Base-by-base conservation (phyloP, 2,113 vertebrate species). In the Sebastes fasciatus region DNA sequence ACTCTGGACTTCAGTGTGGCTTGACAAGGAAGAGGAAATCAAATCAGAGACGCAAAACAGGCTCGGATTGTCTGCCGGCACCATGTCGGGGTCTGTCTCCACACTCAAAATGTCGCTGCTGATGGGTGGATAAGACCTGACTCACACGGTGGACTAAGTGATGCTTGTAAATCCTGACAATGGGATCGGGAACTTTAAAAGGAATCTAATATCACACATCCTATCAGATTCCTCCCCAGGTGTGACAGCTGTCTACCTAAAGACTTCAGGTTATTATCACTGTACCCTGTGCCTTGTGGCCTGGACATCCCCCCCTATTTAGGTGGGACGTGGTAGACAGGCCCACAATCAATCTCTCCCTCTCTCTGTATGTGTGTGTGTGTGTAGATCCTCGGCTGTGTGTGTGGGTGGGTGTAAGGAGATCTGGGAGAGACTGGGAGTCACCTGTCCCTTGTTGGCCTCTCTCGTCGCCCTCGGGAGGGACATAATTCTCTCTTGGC, bases 381-480 rank as follows among this genome's bases (percentile, higher is more conserved):
- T 74, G 70, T 83, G 79, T 67, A 82, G 34, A 34, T 34, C 34
- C 34, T 34, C 34, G 34, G 34, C 34, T 88, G 64, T 62, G 67
- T 81, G 78, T 62, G 70, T 87, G 67, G 77, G 86, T 73, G 84
- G 63, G 82, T 86, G 91, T 93, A 94, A 96, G 94, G 74, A 88
- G 89, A 93, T 92, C 88, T 90, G 83, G 86, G 88, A 86, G 73
- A 86, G 84, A 86, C 93, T 89, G 86, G 79, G 84, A 93, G 91
- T 94, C 94, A 95, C 94, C 92, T 96, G 95, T 93, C 94, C 88
- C 91, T 92, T 90, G 91, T 91, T 94, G 92, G 91, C 93, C 82
- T 77, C 83, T 75, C 79, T 86, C 17, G 58, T 77, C 76, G 87
- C 89, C 93, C 92, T 80, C 21, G 86, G 86, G 91, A 92, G 91